Evolutionary conservation across 2,888 invertebrate genomes (phyloP).

Genomic region (Leucania comma): DNA sequence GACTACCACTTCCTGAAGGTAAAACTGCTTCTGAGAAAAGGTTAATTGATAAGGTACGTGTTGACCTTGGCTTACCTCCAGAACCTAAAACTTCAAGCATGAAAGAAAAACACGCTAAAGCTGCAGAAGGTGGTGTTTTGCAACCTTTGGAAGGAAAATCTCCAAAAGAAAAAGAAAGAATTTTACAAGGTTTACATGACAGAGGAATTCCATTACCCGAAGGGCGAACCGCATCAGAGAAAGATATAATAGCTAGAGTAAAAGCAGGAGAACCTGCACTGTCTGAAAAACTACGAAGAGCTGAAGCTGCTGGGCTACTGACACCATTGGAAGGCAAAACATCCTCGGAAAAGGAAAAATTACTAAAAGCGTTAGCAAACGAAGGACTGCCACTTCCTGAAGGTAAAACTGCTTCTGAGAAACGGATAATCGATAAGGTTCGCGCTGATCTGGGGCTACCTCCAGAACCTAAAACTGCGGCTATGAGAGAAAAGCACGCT

Average conservation of each 20-base stretch:
- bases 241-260: not conserved
- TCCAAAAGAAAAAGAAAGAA: not conserved
- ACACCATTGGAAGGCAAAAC: not conserved
- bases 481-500: not conserved
- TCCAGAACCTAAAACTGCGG: not conserved
- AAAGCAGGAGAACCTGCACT: not conserved
- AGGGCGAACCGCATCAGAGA: not conserved
- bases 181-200: not conserved
- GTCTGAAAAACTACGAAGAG: not conserved
- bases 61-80: not conserved
- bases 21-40: not conserved
- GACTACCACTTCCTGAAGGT: not conserved
- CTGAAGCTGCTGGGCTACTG: not conserved
- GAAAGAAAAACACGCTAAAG: not conserved
- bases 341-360: constrained; percentile 36
- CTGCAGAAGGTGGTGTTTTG: not conserved
- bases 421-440: not conserved
- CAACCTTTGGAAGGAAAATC: not conserved
- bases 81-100: not conserved
- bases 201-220: not conserved
- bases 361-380: constrained; percentile 57
- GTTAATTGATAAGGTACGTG: not conserved
- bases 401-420: not conserved
- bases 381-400: not conserved
- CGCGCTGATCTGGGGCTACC: not conserved